These are phyloP conservation scores for Pogoniulus pusillus DNA, from an alignment of 2,797 vertebrate genomes.

Conservation along the genomic window DNA sequence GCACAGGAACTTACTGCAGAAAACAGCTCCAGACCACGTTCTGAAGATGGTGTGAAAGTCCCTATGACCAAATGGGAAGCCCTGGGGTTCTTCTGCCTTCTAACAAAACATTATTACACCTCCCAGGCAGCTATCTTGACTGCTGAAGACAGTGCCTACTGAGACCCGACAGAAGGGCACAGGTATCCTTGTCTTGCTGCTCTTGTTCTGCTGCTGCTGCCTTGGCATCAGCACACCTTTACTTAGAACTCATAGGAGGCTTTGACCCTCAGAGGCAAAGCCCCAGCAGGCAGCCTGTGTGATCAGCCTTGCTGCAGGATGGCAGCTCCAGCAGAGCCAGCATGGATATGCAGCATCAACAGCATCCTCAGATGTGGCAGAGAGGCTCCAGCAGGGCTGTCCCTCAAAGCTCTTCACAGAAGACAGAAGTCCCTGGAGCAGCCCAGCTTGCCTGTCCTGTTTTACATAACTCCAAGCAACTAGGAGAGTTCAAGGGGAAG, in stretches of 20 bases:
- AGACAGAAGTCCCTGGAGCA: background rate
- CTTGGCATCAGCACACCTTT: background rate
- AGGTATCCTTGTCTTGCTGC: background rate
- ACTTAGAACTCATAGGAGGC: background rate
- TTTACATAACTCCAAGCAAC: background rate
- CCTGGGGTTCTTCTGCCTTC: background rate
- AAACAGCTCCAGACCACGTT: background rate
- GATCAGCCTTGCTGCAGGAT: background rate
- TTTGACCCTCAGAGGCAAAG: background rate
- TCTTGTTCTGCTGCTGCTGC: background rate
- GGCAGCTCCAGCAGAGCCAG: background rate
- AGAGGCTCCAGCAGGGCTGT: background rate
- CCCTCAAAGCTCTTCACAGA: background rate
- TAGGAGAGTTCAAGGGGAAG: background rate
- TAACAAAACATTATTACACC: fast-evolving
- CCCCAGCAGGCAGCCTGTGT: fast-evolving
- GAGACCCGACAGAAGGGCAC: fast-evolving
- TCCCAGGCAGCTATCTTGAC: background rate
- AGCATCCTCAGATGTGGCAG: background rate
- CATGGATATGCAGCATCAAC: fast-evolving
- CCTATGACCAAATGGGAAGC: background rate
- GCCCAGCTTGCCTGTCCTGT: background rate
- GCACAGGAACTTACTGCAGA: background rate
- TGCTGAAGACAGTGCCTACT: fast-evolving
- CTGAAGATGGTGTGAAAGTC: background rate